phyloP scores from a whole-genome alignment of 2,113 vertebrate genomes.

The Perca fluviatilis region DNA sequence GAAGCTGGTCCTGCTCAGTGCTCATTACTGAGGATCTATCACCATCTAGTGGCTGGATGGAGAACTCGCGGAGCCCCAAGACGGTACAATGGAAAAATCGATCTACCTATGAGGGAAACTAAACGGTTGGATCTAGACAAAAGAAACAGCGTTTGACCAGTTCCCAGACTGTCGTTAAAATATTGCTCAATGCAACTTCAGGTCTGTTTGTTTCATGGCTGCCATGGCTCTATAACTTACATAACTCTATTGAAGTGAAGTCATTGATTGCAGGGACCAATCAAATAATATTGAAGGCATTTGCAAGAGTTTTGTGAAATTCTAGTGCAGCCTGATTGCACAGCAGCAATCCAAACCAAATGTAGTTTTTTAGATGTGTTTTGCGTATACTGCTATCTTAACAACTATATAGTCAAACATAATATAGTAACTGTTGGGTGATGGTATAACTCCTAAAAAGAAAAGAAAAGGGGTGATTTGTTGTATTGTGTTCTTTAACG shows the following conservation, averaged over 20 bases:
- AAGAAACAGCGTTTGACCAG: not conserved
- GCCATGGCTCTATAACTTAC: not conserved
- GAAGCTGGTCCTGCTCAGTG: not conserved
- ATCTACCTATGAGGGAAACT: not conserved
- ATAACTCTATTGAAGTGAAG: not conserved
- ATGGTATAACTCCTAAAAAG: not conserved
- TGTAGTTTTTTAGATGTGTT: not conserved
- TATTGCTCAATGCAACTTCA: not conserved
- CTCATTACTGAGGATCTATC: slow-evolving; percentile 48
- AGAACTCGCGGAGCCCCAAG: not conserved
- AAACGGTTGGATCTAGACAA: not conserved
- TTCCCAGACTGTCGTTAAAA: not conserved
- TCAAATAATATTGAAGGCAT: not conserved
- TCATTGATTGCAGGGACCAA: not conserved
- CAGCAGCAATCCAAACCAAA: not conserved
- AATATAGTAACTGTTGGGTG: not conserved
- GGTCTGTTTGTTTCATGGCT: not conserved
- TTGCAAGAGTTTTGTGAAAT: not conserved
- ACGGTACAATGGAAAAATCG: not conserved
- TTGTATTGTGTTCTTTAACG: not conserved
- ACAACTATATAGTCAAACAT: not conserved
- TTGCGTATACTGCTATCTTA: not conserved
- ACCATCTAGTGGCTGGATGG: slow-evolving; percentile 67
- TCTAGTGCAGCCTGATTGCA: not conserved
- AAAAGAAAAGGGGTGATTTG: not conserved